These are phyloP conservation scores for Delichon dasypus DNA, from an alignment of 2,797 vertebrate genomes.

Conservation along the genomic window DNA sequence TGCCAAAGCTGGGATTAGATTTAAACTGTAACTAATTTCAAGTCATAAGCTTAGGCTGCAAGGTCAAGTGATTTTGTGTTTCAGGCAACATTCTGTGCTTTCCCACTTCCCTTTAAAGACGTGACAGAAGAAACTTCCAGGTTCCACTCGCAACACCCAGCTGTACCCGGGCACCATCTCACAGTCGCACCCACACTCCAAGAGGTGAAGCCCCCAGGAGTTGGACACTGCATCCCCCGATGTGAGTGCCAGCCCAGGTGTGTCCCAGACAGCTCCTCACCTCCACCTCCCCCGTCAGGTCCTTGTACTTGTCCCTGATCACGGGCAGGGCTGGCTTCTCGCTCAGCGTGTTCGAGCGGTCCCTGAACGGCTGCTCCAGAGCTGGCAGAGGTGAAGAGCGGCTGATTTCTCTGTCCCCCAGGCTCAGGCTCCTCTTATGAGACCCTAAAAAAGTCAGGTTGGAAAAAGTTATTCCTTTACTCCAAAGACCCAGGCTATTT, in stretches of 20 bases:
- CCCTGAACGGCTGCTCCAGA: conserved; percentile 89
- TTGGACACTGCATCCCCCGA: neutral
- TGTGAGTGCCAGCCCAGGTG: neutral
- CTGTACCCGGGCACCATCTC: neutral
- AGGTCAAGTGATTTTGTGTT: neutral
- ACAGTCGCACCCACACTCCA: neutral
- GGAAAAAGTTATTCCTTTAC: neutral
- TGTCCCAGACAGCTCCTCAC: conserved; percentile 66
- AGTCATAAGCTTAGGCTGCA: neutral
- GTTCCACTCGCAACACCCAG: neutral
- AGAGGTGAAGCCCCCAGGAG: rapidly evolving
- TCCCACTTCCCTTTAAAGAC: neutral
- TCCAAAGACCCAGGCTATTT: neutral
- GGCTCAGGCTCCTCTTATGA: conserved; percentile 95
- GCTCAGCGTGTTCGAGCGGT: conserved; percentile 91
- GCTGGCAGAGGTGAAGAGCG: conserved; percentile 83
- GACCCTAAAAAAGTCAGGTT: conserved; percentile 78
- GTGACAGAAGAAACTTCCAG: neutral
- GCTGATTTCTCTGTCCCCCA: conserved; percentile 93
- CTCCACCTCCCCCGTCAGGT: conserved; percentile 97
- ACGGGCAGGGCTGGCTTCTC: conserved; percentile 92
- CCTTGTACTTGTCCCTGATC: conserved; percentile 98
- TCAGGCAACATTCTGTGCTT: neutral
- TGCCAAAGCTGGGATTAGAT: conserved; percentile 27
- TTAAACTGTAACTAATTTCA: conserved; percentile 10